Percentiles rank a stretch among this genome's conserved stretches.
These are phyloP conservation scores for Scomber colias DNA, from an alignment of 2,113 vertebrate species.

Conservation along the genomic window DNA sequence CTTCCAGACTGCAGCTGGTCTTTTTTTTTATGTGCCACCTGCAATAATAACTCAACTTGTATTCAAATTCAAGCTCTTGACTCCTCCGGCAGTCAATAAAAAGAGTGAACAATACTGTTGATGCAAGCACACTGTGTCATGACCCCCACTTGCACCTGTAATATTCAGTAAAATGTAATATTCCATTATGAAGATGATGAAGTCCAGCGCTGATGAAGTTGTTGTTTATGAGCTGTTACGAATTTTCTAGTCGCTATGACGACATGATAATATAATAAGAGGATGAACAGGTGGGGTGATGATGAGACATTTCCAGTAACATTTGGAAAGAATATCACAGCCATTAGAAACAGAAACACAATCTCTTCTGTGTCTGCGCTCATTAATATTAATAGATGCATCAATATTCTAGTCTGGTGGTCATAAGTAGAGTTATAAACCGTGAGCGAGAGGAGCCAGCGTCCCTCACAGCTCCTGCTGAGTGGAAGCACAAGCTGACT, in stretches of 20 bases:
- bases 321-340: background rate
- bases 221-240: conserved; percentile 41
- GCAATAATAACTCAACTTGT: conserved; percentile 31
- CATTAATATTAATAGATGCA: conserved; percentile 57
- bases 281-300: conserved; percentile 17
- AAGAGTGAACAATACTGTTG: background rate
- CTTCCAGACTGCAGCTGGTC: background rate
- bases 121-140: conserved; percentile 22
- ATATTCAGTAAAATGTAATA: conserved; percentile 48
- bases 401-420: conserved; percentile 45
- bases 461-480: background rate
- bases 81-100: conserved; percentile 12
- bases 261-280: conserved; percentile 13
- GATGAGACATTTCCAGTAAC: background rate
- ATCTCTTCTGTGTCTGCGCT: conserved; percentile 9
- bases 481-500: conserved; percentile 9
- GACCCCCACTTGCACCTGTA: conserved; percentile 11
- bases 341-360: conserved; percentile 11
- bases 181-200: conserved; percentile 31
- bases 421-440: conserved; percentile 21
- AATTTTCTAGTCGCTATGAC: conserved; percentile 32
- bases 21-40: background rate
- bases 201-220: conserved; percentile 15
- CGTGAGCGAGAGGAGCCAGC: background rate
- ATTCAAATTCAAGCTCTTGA: conserved; percentile 13